These are phyloP conservation scores for Bombylius major DNA, from an alignment of 2,888 invertebrate genomes.

Conservation along the genomic window DNA sequence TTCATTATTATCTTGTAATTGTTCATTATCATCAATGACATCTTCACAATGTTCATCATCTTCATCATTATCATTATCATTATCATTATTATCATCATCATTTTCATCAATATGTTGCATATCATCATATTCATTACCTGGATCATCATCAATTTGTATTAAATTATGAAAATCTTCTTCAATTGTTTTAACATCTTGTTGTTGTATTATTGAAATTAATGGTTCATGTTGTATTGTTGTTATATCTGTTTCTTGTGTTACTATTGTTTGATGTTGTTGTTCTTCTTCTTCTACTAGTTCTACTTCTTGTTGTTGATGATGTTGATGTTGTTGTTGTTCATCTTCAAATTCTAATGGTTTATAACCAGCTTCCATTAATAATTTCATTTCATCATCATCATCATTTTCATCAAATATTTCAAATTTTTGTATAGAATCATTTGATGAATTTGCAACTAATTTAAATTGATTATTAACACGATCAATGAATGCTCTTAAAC, in stretches of 20 bases:
- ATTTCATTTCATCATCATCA: conserved; percentile 14
- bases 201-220: too few relatives aligned
- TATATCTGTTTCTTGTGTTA: not conserved
- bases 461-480: conserved; percentile 25
- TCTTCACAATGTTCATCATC: not conserved
- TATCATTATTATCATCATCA: not conserved
- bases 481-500: conserved; percentile 21
- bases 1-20: not conserved
- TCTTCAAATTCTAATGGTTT: conserved; percentile 4
- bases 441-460: conserved; percentile 19
- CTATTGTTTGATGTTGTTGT: not conserved
- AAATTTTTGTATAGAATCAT: conserved; percentile 5
- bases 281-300: too few relatives aligned
- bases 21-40: not conserved
- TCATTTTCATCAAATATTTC: not conserved
- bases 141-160: conserved; percentile 1
- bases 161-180: not conserved
- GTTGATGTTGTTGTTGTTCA: not conserved
- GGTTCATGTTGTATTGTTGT: not conserved
- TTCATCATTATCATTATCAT: not conserved
- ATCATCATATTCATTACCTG: not conserved
- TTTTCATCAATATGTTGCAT: conserved; percentile 5
- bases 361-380: conserved; percentile 11
- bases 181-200: not conserved
- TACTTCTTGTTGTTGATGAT: not conserved